These are phyloP conservation scores for Synchiropus splendidus DNA, from an alignment of 2,113 vertebrate species.

Conservation along the genomic window DNA sequence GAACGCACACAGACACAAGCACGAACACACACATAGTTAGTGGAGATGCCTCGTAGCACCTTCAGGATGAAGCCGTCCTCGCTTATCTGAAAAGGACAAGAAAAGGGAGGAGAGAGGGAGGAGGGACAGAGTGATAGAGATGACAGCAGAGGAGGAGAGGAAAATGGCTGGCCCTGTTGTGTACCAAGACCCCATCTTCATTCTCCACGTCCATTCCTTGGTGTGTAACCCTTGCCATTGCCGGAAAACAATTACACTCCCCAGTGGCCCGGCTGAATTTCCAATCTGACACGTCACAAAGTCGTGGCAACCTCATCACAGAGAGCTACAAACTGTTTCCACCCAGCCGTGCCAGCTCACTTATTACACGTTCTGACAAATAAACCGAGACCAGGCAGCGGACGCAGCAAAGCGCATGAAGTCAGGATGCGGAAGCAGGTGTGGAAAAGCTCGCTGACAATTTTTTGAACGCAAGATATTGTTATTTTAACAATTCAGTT, in stretches of 20 bases:
- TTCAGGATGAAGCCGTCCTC: conserved; percentile 36
- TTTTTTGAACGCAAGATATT: no score
- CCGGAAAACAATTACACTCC: conserved; percentile 52
- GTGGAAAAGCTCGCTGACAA: no score
- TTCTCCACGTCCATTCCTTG: conserved; percentile 26
- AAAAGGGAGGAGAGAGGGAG: conserved; percentile 30
- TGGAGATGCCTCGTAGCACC: conserved; percentile 38
- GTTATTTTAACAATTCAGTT: no score
- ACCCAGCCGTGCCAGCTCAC: conserved; percentile 21
- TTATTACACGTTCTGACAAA: conserved; percentile 16
- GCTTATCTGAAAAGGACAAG: conserved; percentile 47
- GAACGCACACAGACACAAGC: conserved; percentile 33
- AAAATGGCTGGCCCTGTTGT: conserved; percentile 27
- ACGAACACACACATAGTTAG: conserved; percentile 32
- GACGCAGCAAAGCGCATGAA: not conserved
- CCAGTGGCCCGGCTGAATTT: conserved; percentile 30
- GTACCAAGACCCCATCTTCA: conserved; percentile 19
- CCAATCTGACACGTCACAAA: conserved; percentile 44
- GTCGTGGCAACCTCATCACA: conserved; percentile 38
- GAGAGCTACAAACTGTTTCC: conserved; percentile 18
- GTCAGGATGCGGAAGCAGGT: no score
- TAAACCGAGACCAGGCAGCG: conserved; percentile 21
- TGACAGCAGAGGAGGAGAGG: conserved; percentile 30
- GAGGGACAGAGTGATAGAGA: conserved; percentile 34
- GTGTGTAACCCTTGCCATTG: conserved; percentile 33